These are phyloP conservation scores for Frankliniella intonsa DNA, from an alignment of 2,888 invertebrate genomes.

Conservation along the genomic window DNA sequence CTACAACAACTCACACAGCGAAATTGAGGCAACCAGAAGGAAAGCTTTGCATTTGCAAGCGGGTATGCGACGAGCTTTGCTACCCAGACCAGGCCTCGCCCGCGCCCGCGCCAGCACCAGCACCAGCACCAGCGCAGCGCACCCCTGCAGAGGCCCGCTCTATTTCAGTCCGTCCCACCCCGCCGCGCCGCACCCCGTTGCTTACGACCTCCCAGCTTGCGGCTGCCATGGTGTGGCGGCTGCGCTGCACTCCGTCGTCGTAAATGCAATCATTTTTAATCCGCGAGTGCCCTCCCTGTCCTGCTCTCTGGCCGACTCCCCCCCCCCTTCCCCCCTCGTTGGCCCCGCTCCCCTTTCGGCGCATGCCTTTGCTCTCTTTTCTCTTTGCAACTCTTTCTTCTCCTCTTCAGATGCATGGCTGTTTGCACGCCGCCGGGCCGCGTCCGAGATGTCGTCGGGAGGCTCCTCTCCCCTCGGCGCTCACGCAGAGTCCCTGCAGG, in stretches of 20 bases:
- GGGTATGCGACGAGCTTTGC: too few species aligned
- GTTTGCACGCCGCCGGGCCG: too few species aligned
- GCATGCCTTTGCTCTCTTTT: slow-evolving; percentile 27
- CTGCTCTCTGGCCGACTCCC: slow-evolving; percentile 30
- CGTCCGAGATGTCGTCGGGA: background rate
- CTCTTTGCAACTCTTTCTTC: slow-evolving; percentile 25
- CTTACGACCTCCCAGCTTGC: background rate
- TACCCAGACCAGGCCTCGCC: background rate
- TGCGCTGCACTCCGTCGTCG: background rate
- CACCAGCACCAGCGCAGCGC: background rate
- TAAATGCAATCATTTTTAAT: too few species aligned
- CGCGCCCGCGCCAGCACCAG: background rate
- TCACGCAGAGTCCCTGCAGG: background rate
- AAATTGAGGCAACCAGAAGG: too few species aligned
- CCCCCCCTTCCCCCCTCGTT: slow-evolving; percentile 1
- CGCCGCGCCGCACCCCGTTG: too few species aligned
- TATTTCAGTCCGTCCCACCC: too few species aligned
- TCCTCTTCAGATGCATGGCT: slow-evolving; percentile 14
- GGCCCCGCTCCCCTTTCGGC: slow-evolving; percentile 31
- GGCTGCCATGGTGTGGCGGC: background rate
- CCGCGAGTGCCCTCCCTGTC: too few species aligned
- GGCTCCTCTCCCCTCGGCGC: background rate
- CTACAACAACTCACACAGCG: too few species aligned
- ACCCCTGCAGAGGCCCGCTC: too few species aligned
- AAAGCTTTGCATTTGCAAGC: too few species aligned